Evolutionary conservation across 2,888 invertebrate species (phyloP), one percentile per base, ranked within the genome.

Genomic region (Hirtodrosophila alboralis): DNA sequence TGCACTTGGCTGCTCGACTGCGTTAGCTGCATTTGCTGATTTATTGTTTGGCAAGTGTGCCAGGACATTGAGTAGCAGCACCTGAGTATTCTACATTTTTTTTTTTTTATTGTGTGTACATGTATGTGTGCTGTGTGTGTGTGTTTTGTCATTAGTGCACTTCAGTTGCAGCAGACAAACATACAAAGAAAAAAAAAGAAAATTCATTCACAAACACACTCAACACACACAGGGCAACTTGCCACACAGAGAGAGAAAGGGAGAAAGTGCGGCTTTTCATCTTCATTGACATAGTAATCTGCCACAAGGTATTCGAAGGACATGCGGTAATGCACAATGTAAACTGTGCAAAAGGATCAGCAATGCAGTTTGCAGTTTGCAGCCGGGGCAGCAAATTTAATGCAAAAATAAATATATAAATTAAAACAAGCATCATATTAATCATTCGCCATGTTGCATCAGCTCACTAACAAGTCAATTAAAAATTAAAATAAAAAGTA

Each of bases 281-380:
- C 44, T 59, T 43, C 33, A 53, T 34, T 49, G 48, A 38, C 61
- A 47, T 73, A 68, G 86, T 86, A 84, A 84, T 80, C 80, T 80
- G 83, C 73, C 68, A 52, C 26, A 71, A 73, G 73, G 77, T 65
- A 65, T 28, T 14, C 31, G 7, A 18, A 34, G 61, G 45, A 61
- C 36, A 53, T 43, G 45, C 58, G 57, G 43, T 31, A 26, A 26
- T 8, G 14, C 34, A 36, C 21, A 18, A 44, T 30, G 26, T 14
- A 18, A 4, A 28, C 13, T 23, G 16, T 48, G 38, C 34, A 34
- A n/a, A 52, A 41, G 13, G 43, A 31, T 23, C 23, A 23, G 23
- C 23, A 23, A 23, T 23, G 37, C 27, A 51, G 49, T 44, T 51
- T 34, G 37, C 27, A 51, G 49, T 44, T 51, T 34, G 49, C 59